Evolutionary conservation across 2,797 vertebrate genomes (phyloP), one percentile per base, ranked within the genome.

Genomic region (Hypotaenidia okinawae): DNA sequence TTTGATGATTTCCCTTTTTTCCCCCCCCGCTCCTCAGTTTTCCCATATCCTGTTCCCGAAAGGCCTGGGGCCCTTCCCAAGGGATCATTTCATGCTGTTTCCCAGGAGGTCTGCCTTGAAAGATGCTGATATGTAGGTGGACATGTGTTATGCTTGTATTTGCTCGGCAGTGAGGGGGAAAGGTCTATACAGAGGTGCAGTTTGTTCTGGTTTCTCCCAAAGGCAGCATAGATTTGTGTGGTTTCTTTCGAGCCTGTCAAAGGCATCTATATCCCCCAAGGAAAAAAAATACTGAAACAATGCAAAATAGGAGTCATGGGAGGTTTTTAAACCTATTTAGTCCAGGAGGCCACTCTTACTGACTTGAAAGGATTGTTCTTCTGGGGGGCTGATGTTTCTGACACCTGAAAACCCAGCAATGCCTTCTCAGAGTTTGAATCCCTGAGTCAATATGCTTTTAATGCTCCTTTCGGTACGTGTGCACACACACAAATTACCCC

Each of bases 21-120:
- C 72, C 37, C 72, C 37, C 35, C 37, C 27, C 8, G 3, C 74
- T 61, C 37, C 83, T 94, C 94, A 39, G 84, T 94, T 96, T 95
- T 73, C 64, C 93, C 91, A 95, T 72, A 95, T 96, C 91, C 96
- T 96, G 95, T 96, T 96, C 95, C 95, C 94, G 1, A 75, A 94
- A 95, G 95, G 85, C 55, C 75, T 93, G 93, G 78, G 91, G 86
- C 84, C 93, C 72, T 89, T 90, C 96, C 85, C 88, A 1, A 68
- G 92, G 69, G 93, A 92, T 96, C 33, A 28, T 27, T 84, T 72
- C 11, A 28, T 76, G 80, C 86, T 75, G 86, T 83, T 95, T 85
- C 91, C 90, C 68, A 15, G 72, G 78, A 94, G 77, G 37, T 55
- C 68, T 89, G 88, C 86, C 91, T 33, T 25, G 30, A 28, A 41